Evolutionary conservation across 2,113 vertebrate genomes (phyloP).

Genomic region (Chitala chitala): DNA sequence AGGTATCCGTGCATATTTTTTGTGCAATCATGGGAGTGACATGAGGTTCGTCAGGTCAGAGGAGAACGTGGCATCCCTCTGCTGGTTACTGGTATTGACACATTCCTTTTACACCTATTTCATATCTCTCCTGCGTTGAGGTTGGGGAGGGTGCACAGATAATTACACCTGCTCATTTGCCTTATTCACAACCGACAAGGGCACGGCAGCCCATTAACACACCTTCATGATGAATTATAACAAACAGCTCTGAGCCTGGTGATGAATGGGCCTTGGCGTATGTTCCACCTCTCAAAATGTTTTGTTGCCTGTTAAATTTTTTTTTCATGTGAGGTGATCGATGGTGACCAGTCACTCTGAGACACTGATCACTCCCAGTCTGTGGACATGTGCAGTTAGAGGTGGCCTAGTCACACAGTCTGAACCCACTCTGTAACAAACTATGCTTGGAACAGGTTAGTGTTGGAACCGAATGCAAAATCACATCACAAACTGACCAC

Average conservation of each 20-base stretch:
- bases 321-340: slow-evolving; percentile 57
- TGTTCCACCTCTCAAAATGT: slow-evolving; percentile 76
- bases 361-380: too few relatives aligned
- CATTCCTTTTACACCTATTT: slow-evolving; percentile 89
- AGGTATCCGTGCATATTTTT: too few relatives aligned
- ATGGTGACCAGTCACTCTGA: background rate
- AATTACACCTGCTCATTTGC: slow-evolving; percentile 91
- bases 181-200: slow-evolving; percentile 91
- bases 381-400: background rate
- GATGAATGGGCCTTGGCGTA: slow-evolving; percentile 86
- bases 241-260: slow-evolving; percentile 89
- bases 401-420: background rate
- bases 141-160: slow-evolving; percentile 82
- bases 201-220: slow-evolving; percentile 89
- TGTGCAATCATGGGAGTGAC: too few relatives aligned
- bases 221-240: slow-evolving; percentile 92
- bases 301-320: slow-evolving; percentile 79
- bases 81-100: slow-evolving; percentile 85
- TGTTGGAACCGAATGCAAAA: background rate
- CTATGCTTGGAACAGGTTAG: background rate
- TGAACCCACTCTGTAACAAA: background rate
- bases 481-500: too few relatives aligned
- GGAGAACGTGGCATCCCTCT: slow-evolving; percentile 79
- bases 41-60: slow-evolving; percentile 61
- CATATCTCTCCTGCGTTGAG: slow-evolving; percentile 81